Evolutionary conservation across 2,113 vertebrate genomes (phyloP), one percentile per base, ranked within the genome.

Genomic region (Passer montanus): DNA sequence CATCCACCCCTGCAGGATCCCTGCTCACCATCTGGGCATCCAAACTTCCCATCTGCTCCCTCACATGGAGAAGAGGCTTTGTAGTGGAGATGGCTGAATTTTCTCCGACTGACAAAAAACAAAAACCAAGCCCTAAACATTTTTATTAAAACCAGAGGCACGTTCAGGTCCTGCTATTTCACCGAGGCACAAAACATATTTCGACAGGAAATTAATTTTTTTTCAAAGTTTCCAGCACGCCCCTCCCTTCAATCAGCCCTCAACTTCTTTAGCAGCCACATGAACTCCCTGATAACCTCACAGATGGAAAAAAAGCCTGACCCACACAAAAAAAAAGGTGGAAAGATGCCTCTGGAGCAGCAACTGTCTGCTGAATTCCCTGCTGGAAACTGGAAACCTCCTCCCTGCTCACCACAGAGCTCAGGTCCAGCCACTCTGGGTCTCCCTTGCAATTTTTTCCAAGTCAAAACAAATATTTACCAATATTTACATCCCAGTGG

Each of bases 101-200:
- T 88, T 84, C 90, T 80, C 91, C 23, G 2, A n/a, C 84, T 74
- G 84, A 93, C 91, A 93, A 90, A 94, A 96, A 83, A 18, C 47
- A 84, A 94, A 95, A 89, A 3, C 20, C 89, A 41, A 95, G 35
- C 35, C 72, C 93, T 44, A 93, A 95, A 95, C 64, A 84, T 81
- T 88, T 95, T 97, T 90, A 97, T 95, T 95, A 68, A 94, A 97
- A 93, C 50, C 95, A 97, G 94, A 94, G 79, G 63, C 56, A 44
- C 49, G n/a, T 52, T 83, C 91, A 63, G 68, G 85, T 67, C 90
- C 67, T 26, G 78, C 62, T 83, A 90, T 94, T 97, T 95, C 79
- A 80, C 59, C 50, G 4, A 84, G 90, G 93, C 93, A 95, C 92
- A 96, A 93, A 96, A 74, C 84, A 75, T 93, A 92, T 93, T 93